Evolutionary conservation across 2,797 vertebrate genomes (phyloP).

Genomic region (Tokudaia tokunoshimensis): DNA sequence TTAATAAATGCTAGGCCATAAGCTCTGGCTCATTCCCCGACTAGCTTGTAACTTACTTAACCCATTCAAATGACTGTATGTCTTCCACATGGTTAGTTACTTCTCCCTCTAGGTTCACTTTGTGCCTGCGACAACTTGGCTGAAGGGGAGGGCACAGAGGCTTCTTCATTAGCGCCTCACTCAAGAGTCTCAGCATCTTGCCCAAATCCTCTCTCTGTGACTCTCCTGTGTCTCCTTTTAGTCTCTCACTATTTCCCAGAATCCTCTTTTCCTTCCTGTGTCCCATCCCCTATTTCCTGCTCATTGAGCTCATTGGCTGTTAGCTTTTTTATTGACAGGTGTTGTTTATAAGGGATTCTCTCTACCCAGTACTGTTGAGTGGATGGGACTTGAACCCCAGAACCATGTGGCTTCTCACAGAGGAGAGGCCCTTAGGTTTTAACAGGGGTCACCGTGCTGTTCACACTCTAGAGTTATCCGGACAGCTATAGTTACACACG

Average conservation of each 20-base stretch:
- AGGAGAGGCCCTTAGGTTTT: background rate
- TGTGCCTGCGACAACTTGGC: too few species aligned
- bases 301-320: background rate
- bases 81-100: background rate
- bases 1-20: background rate
- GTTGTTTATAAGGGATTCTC: background rate
- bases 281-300: background rate
- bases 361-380: background rate
- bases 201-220: too few species aligned
- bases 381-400: background rate
- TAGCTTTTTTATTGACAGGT: background rate
- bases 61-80: background rate
- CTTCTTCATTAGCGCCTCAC: background rate
- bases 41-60: background rate
- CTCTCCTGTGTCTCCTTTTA: background rate
- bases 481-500: slow-evolving; percentile 43
- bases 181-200: too few species aligned
- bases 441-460: rapidly evolving
- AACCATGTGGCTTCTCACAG: rapidly evolving
- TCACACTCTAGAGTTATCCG: background rate
- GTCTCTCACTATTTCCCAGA: background rate
- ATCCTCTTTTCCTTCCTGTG: background rate
- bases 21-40: too few species aligned
- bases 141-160: background rate
- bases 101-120: background rate